Base-by-base conservation (phyloP, 1,140 invertebrate genomes). In the Macrostomum lignano region DNA sequence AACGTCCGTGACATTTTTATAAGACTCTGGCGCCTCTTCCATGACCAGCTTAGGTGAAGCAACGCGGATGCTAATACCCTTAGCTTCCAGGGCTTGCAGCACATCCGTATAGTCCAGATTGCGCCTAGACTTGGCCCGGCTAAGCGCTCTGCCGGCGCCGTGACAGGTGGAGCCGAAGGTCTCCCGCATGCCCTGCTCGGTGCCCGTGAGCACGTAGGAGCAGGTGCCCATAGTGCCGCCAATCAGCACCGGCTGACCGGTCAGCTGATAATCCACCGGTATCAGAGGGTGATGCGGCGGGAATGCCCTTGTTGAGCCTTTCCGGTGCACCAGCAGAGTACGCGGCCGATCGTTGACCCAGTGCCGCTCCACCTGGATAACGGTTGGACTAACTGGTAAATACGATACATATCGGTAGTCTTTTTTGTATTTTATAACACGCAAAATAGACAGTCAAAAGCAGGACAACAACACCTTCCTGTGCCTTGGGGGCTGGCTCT, bases 211-310 rank as follows among this genome's bases (percentile, higher is more conserved):
- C 3, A 98, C 84, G 60, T 98, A 98, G 52, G 82, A 93, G 48
- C 86, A 96, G 1, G 91, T 98, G 15, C 91, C 91, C 91, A 98
- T 98, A 7, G 86, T 93, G 29, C 91, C 91, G 31, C 88, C 88
- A 51, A 98, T 96, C 6, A 98, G 60, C 9, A 98, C 86, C 3
- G 91, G 91, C 51, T 98, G 91, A 0, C 91, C 88, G 20, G 79
- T 93, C 32, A 93, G 52, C 39, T 61, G 64, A 58, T 94, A 98
- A 60, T 98, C 88, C 1, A 96, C 86, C 3, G 91, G 88, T 46
- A 96, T 96, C 3, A 96, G 58, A 2, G 91, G 91, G 64, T 98
- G 91, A 56, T 98, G 81, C 0, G 91, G 84, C 29, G 91, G 86
- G 52, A 98, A 98, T n/a, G 91, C 91, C 50, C 91, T 63, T 0